phyloP scores from a whole-genome alignment of 2,888 invertebrate species.

The Apodemia zela region DNA sequence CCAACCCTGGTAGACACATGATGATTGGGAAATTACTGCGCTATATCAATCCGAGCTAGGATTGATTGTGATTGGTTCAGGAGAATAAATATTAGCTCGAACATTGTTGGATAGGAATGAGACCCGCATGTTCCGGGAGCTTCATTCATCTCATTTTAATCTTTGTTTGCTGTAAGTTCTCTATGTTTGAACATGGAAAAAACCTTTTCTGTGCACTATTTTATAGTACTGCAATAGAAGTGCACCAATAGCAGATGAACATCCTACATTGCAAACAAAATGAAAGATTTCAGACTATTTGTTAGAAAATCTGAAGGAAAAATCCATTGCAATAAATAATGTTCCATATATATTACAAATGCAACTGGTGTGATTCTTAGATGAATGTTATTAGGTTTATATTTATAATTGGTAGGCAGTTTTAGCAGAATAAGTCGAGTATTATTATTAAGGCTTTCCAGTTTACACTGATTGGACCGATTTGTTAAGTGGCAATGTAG shows the following conservation, averaged over 20 bases:
- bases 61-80: slow-evolving; percentile 45
- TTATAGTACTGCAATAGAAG: not conserved
- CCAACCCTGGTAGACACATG: slow-evolving; percentile 18
- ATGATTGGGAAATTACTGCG: slow-evolving; percentile 38
- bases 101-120: slow-evolving; percentile 33
- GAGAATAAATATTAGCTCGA: slow-evolving; percentile 45
- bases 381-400: no score
- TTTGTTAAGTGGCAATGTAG: no score
- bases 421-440: no score
- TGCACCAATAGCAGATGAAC: not conserved
- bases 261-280: not conserved
- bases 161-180: slow-evolving; percentile 21
- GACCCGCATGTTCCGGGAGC: slow-evolving; percentile 34
- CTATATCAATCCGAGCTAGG: slow-evolving; percentile 31
- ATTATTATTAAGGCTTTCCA: no score
- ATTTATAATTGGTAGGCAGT: no score
- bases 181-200: slow-evolving; percentile 8
- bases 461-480: no score
- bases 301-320: no score
- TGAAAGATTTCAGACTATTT: no score
- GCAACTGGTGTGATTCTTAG: no score
- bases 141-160: slow-evolving; percentile 22
- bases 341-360: no score
- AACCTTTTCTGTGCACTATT: not conserved
- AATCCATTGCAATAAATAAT: no score